Evolutionary conservation across 2,797 vertebrate genomes (phyloP).

Genomic region (Gorsachius magnificus): DNA sequence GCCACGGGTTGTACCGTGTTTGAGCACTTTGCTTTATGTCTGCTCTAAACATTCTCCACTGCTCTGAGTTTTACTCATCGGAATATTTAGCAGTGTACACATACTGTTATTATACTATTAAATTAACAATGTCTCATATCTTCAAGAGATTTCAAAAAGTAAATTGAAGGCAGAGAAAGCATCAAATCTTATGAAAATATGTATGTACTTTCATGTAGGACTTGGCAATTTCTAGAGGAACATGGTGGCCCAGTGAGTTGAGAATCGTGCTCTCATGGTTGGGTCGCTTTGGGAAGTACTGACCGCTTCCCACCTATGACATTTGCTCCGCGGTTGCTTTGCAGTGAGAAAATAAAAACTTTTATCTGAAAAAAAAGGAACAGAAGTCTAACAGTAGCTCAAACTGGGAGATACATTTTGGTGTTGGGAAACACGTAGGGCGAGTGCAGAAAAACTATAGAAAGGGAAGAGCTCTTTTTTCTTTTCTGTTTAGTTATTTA

Average conservation of each 20-base stretch:
- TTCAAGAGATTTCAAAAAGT: background rate
- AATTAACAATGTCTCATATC: background rate
- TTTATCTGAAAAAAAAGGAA: background rate
- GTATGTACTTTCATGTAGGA: background rate
- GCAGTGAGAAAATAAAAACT: background rate
- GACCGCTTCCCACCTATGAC: background rate
- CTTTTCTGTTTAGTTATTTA: background rate
- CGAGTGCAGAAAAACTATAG: background rate
- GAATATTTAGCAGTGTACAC: background rate
- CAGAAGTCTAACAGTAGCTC: background rate
- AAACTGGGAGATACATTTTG: background rate
- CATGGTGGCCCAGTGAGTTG: rapidly evolving
- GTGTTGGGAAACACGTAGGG: background rate
- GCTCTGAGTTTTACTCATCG: background rate
- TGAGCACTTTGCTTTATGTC: background rate
- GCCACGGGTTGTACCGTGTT: background rate
- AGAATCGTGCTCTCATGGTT: rapidly evolving
- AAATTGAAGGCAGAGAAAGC: background rate
- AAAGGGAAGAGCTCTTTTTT: background rate
- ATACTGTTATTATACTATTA: background rate
- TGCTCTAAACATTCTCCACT: background rate
- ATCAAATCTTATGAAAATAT: background rate
- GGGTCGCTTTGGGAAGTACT: background rate
- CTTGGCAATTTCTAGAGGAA: background rate
- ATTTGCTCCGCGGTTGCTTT: background rate